Conservation (phyloP, 64 coral and sea anemone genomes). For the Platygyra sinensis region DNA sequence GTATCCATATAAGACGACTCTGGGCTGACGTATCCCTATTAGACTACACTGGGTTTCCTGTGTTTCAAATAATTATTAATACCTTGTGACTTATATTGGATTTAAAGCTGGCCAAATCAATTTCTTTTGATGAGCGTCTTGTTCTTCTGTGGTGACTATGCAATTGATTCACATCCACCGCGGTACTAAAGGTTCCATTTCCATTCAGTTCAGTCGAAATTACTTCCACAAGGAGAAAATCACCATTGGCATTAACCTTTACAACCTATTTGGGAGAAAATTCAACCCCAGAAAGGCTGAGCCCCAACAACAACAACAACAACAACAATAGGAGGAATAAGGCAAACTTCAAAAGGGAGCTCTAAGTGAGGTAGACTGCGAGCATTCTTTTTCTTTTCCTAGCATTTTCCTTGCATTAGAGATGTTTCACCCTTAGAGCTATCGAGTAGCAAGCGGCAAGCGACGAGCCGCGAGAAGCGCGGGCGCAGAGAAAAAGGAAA, state of each 20-base stretch:
- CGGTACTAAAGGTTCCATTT: constrained; percentile 54
- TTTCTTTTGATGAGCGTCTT: background rate
- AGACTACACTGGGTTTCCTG: no score
- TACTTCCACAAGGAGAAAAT: constrained; percentile 69
- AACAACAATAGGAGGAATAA: background rate
- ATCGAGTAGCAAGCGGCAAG: no score
- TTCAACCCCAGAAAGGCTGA: background rate
- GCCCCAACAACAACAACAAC: background rate
- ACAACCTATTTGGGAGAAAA: background rate
- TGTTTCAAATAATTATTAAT: background rate
- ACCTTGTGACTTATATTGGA: background rate
- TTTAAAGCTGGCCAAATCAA: background rate
- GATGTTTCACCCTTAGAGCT: no score
- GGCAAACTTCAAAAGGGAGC: background rate
- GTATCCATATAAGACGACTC: no score
- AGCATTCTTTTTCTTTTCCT: no score
- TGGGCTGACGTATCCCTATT: no score
- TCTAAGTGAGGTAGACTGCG: background rate
- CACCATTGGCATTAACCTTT: background rate
- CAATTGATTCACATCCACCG: constrained; percentile 25
- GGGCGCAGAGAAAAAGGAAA: no score
- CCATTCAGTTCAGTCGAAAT: constrained; percentile 46
- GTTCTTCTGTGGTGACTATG: constrained; percentile 18
- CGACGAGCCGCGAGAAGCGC: no score
- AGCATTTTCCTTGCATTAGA: no score